Percentiles rank a stretch among this genome's conserved stretches.
Conservation (phyloP, 2,888 invertebrate genomes). For the Galerucella nymphaeae region DNA sequence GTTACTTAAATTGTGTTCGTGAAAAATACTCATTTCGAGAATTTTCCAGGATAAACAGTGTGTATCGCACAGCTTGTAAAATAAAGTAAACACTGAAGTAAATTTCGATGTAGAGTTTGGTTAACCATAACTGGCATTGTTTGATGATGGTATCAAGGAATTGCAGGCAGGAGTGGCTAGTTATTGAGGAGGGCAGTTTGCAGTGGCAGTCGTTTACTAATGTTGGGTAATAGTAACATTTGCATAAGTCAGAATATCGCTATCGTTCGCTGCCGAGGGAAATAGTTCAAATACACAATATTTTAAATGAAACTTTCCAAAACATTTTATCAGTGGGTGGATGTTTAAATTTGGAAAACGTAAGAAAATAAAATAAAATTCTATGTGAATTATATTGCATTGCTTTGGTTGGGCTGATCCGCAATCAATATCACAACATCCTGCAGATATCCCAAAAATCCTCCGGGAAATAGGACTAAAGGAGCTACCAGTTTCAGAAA, state of each 20-base stretch:
- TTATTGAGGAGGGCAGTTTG: constrained; percentile 61
- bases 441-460: too few species aligned
- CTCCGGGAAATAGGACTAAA: too few species aligned
- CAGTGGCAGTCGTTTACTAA: constrained; percentile 54
- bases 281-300: background rate
- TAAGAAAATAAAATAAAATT: too few species aligned
- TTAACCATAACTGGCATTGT: constrained; percentile 62
- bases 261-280: background rate
- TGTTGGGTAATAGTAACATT: constrained; percentile 54
- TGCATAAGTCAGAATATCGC: constrained; percentile 54
- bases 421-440: too few species aligned
- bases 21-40: too few species aligned
- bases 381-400: too few species aligned
- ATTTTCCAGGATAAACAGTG: background rate
- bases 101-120: constrained; percentile 59
- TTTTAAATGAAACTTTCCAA: background rate
- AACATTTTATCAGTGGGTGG: background rate
- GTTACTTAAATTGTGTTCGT: too few species aligned
- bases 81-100: constrained; percentile 56
- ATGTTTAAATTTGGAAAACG: too few species aligned
- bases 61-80: constrained; percentile 40
- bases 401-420: too few species aligned
- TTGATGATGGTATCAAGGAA: constrained; percentile 60
- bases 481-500: too few species aligned
- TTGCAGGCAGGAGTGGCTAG: constrained; percentile 28